Evolutionary conservation across 2,113 vertebrate species (phyloP).

Genomic region (Malurus cyaneus): DNA sequence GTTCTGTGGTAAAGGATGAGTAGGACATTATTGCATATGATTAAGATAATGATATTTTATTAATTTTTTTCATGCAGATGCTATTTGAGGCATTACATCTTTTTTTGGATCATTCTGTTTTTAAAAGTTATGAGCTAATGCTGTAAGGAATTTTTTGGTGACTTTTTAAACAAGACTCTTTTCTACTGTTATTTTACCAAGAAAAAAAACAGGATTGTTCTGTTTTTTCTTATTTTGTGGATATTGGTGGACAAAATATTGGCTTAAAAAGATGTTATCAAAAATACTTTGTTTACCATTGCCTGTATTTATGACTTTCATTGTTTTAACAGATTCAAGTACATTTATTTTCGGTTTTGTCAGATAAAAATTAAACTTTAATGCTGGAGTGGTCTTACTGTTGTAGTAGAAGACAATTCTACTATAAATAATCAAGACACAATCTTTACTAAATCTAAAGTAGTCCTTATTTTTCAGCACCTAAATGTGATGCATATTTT

Average conservation of each 20-base stretch:
- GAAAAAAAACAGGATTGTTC: neutral
- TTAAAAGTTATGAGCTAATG: constrained; percentile 46
- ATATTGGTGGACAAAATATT: neutral
- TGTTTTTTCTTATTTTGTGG: neutral
- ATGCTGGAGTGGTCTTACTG: neutral
- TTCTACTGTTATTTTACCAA: constrained; percentile 6
- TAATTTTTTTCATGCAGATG: neutral
- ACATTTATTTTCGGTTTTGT: neutral
- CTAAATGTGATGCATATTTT: neutral
- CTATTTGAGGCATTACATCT: neutral
- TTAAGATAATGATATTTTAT: neutral
- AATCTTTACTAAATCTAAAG: neutral
- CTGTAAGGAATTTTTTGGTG: constrained; percentile 44
- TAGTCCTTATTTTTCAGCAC: neutral
- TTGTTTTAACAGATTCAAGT: neutral
- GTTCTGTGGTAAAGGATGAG: neutral
- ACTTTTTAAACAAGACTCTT: constrained; percentile 10
- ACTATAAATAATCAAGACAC: neutral
- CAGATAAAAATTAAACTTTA: neutral
- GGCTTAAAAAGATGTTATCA: neutral
- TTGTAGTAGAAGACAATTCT: neutral
- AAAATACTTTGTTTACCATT: neutral
- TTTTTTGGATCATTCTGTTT: neutral
- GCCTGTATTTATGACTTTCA: neutral
- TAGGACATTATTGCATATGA: neutral